Base-by-base conservation (phyloP, 2,888 invertebrate genomes). In the Camponotus fellah region DNA sequence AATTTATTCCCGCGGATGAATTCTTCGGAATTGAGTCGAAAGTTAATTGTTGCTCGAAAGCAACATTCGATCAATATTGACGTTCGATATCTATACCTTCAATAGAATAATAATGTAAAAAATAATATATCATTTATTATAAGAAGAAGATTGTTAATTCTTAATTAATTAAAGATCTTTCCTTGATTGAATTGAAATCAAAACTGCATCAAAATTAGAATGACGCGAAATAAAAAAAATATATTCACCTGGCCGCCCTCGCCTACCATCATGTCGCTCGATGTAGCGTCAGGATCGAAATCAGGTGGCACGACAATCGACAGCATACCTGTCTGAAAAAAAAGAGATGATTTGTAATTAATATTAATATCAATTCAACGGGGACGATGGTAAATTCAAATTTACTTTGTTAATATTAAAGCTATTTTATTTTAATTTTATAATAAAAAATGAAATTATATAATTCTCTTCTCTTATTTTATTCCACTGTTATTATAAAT, bases 301-400 rank as follows among this genome's bases (percentile, higher is more conserved):
- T 98, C 98, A n/a, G 99, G 99, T 49, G 99, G 98, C 88, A 98
- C 97, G 40, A 98, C 97, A 76, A 99, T 98, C 89, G 98, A 97
- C 90, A 99, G 95, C 94, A 96, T 97, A 46, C 98, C 98, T 95
- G 98, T 97, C 98, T 98, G 95, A 12, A 95, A 95, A 95, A 90
- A 83, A 83, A 72, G 8, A 80, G 46, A 71, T 69, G 34, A 69
- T 56, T 71, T 56, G 32, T 8, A 21, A 46, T 74, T 46, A 80
- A 74, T 26, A 37, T 46, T 72, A 58, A 72, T 60, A 32, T 21
- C 60, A 40, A 12, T 1, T 49, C 10, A 2, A 32, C n/a, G 12
- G 17, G 17, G 43, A 34, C 6, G 56, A 32, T 21, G 37, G n/a
- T 21, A 34, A n/a, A 8, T 32, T 17, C 0, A 58, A 32, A 3